Percentiles rank a stretch among this genome's conserved stretches.
These are phyloP conservation scores for Polylopha cassiicola DNA, from an alignment of 2,888 invertebrate species.

Conservation along the genomic window DNA sequence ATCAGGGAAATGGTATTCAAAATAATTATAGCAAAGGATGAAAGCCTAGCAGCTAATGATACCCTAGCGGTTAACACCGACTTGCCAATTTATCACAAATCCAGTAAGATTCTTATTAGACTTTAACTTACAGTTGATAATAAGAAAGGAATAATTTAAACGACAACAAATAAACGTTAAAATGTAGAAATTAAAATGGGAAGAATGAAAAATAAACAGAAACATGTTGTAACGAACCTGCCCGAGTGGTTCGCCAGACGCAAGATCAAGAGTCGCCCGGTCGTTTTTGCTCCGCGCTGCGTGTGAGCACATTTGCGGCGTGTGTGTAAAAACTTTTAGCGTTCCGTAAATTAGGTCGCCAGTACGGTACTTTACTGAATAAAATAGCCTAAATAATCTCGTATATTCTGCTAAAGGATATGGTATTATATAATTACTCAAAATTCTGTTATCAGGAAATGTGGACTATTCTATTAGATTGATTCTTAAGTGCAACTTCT, in stretches of 20 bases:
- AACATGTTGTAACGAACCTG: constrained; percentile 31
- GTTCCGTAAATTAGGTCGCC: constrained; percentile 16
- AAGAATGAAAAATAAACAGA: constrained; percentile 24
- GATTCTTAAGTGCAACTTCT: too few relatives aligned
- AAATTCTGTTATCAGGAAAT: too few relatives aligned
- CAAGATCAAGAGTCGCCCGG: constrained; percentile 43
- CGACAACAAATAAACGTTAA: constrained; percentile 2
- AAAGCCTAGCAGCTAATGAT: background rate
- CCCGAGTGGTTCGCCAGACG: constrained; percentile 33
- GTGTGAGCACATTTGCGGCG: constrained; percentile 67
- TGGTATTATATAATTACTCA: too few relatives aligned
- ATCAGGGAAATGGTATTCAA: constrained; percentile 15
- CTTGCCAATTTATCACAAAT: too few relatives aligned
- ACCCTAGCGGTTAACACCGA: background rate
- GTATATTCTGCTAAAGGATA: too few relatives aligned
- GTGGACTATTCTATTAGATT: too few relatives aligned
- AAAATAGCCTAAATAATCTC: too few relatives aligned
- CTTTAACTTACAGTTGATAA: background rate
- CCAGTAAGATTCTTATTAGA: too few relatives aligned
- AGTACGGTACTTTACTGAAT: too few relatives aligned
- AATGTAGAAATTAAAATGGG: constrained; percentile 12
- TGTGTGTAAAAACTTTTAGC: constrained; percentile 36
- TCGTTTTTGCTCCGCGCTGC: constrained; percentile 56
- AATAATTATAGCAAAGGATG: constrained; percentile 11
- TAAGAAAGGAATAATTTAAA: too few relatives aligned